Conservation (phyloP, 2,888 invertebrate genomes). For the Phalangium opilio region DNA sequence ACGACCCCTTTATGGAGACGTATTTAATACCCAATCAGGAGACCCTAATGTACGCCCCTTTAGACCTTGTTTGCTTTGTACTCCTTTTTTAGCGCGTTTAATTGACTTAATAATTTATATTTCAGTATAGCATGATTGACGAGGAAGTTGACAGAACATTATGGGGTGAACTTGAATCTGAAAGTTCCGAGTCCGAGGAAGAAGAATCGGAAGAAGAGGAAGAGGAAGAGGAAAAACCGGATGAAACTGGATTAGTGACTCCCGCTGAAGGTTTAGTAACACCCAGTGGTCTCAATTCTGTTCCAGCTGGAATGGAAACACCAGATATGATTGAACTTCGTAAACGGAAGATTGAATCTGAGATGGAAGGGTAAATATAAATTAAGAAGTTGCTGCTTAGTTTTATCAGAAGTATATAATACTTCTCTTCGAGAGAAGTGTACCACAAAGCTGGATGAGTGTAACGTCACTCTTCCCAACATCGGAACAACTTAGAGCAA, state of each 20-base stretch:
- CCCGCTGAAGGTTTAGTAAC: slow-evolving; percentile 76
- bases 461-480: too few relatives aligned
- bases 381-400: slow-evolving; percentile 4
- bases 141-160: slow-evolving; percentile 80
- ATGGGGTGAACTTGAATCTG: slow-evolving; percentile 93
- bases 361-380: slow-evolving; percentile 65
- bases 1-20: slow-evolving; percentile 94
- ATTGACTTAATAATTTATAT: neutral
- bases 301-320: slow-evolving; percentile 91
- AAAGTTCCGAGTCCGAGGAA: slow-evolving; percentile 47
- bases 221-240: slow-evolving; percentile 34
- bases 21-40: slow-evolving; percentile 58
- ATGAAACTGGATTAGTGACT: slow-evolving; percentile 72
- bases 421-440: too few relatives aligned
- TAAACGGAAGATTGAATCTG: slow-evolving; percentile 88
- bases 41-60: slow-evolving; percentile 1
- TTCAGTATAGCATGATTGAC: slow-evolving; percentile 46
- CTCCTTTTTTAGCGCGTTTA: neutral
- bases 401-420: slow-evolving; percentile 3
- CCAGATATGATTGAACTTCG: slow-evolving; percentile 96
- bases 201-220: slow-evolving; percentile 38
- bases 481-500: too few relatives aligned
- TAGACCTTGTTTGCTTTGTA: neutral
- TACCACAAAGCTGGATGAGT: too few relatives aligned
- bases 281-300: slow-evolving; percentile 77